Evolutionary conservation across 2,113 vertebrate genomes (phyloP), one percentile per base, ranked within the genome.

Genomic region (Chloebia gouldiae): DNA sequence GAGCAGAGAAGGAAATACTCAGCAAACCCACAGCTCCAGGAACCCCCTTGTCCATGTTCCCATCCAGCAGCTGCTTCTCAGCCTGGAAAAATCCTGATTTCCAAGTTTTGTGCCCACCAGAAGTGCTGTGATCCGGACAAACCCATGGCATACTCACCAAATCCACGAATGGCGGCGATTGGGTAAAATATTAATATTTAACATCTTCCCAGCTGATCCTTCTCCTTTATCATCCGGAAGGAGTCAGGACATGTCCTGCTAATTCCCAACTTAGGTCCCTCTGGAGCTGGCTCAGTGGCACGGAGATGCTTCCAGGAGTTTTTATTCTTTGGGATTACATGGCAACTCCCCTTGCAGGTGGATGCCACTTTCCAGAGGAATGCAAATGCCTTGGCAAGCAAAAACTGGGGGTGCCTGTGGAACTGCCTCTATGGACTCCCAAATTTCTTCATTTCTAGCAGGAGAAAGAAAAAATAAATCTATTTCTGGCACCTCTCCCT

Each of bases 161-260:
- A 98, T 98, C 98, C 98, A 98, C 0, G 98, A 98, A 51, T 98
- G 98, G 78, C 97, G 97, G 71, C 96, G 96, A 17, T 96, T 96
- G 64, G 96, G 97, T 37, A 96, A 75, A 42, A 97, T 86, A 63
- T 97, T 96, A 47, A 98, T 45, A 42, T 93, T 97, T 91, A 98
- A 91, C 98, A 98, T 98, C 84, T 77, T 93, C 81, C 71, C 40
- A 9, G 80, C 15, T 39, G 92, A 22, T 21, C 14, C 51, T 76
- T 49, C 23, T 54, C 81, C 57, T 73, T 73, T 28, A 7, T 39
- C 5, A 4, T 68, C 89, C 25, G 2, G 51, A 72, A 71, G 39
- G 4, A 80, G 45, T 94, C 86, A 91, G 87, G 21, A 27, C 76
- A 5, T n/a, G 76, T 93, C 88, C 79, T 60, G 45, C 78, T 75